Evolutionary conservation across 2,797 vertebrate genomes (phyloP).

Genomic region (Hapalemur alaotrensis): DNA sequence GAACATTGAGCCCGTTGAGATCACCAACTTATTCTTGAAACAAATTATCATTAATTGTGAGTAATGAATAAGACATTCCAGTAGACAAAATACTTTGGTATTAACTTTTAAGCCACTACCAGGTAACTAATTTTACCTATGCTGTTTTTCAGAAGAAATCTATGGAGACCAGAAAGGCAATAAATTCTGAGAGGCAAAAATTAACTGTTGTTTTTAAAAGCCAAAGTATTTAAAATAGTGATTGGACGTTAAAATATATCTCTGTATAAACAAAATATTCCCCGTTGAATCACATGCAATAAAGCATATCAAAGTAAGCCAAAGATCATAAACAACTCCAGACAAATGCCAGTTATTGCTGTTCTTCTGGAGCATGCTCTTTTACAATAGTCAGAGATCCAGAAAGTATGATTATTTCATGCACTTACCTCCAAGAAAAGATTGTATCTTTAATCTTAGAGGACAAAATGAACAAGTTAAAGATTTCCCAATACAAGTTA

Average conservation of each 20-base stretch:
- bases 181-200: background rate
- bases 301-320: slow-evolving; percentile 19
- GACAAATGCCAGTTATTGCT: background rate
- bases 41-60: background rate
- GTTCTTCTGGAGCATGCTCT: background rate
- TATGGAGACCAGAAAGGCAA: background rate
- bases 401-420: background rate
- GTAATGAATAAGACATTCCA: background rate
- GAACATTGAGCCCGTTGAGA: background rate
- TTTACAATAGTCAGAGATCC: background rate
- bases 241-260: background rate
- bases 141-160: background rate
- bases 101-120: background rate
- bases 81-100: background rate
- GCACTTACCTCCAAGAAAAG: background rate
- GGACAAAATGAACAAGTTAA: slow-evolving; percentile 10
- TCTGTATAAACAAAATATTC: background rate
- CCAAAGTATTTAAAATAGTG: background rate
- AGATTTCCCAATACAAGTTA: background rate
- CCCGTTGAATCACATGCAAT: background rate
- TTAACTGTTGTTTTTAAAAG: slow-evolving; percentile 35
- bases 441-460: background rate
- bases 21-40: background rate
- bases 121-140: background rate
- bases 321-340: background rate